Evolutionary conservation across 37 sponge, comb jelly and placozoan species (phyloP).

Genomic region (Mnemiopsis leidyi): DNA sequence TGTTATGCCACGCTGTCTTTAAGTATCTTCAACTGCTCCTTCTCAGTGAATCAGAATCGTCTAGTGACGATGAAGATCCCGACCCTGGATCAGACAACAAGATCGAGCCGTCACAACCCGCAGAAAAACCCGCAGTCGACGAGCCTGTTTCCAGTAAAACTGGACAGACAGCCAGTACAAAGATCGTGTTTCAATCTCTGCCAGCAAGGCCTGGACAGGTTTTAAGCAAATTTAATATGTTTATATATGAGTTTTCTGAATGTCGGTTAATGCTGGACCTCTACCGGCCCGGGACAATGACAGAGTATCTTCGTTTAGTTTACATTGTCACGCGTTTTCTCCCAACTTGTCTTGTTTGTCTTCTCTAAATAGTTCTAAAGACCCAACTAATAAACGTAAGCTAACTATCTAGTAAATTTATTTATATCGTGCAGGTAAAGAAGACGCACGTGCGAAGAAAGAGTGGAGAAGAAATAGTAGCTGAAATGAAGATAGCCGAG

Average conservation of each 20-base stretch:
- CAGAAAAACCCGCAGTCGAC: background rate
- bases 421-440: background rate
- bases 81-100: background rate
- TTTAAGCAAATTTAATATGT: no score
- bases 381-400: no score
- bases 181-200: background rate
- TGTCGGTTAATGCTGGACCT: no score
- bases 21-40: no score
- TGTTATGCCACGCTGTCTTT: no score
- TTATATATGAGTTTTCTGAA: no score
- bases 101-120: background rate
- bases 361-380: no score
- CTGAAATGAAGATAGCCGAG: slow-evolving; percentile 14
- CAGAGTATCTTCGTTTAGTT: no score
- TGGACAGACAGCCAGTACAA: background rate
- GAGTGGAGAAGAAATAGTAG: slow-evolving; percentile 45
- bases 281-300: no score
- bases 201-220: background rate
- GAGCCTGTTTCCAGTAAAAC: background rate
- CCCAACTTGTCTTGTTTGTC: no score
- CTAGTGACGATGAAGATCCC: background rate
- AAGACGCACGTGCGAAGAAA: background rate
- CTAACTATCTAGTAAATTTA: no score
- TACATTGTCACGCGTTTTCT: no score
- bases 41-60: background rate